A percentile compares a stretch with the other conserved stretches of the same genome.
Conservation (phyloP, 53 echinoderm and acorn worm species). For the Mesocentrotus franciscanus region DNA sequence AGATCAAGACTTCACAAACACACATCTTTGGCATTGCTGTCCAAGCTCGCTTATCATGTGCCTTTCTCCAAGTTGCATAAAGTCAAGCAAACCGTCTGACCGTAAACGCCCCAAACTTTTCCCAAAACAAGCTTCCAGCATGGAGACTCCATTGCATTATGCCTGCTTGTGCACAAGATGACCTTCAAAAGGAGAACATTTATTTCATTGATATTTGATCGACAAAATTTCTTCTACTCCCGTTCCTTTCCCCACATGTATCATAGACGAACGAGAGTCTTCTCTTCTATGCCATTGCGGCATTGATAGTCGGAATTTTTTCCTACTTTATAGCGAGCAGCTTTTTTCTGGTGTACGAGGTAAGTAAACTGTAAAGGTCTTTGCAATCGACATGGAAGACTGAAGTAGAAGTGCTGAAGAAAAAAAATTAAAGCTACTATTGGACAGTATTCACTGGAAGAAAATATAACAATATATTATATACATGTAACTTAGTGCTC, state of each 20-base stretch:
- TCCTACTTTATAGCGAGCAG: slow-evolving; percentile 86
- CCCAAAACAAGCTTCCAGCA: neutral
- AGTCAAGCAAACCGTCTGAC: neutral
- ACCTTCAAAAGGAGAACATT: neutral
- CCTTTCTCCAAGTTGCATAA: slow-evolving; percentile 9
- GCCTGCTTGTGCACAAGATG: neutral
- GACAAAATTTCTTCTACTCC: slow-evolving; percentile 21
- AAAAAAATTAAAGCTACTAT: neutral
- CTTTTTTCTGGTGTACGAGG: slow-evolving; percentile 96
- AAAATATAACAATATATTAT: neutral
- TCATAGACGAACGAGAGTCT: slow-evolving; percentile 83
- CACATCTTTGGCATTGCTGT: too few relatives aligned
- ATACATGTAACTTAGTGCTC: neutral
- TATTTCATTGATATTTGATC: slow-evolving; percentile 1
- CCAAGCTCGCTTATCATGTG: neutral
- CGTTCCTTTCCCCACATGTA: neutral
- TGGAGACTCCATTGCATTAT: neutral
- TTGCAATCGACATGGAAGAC: neutral
- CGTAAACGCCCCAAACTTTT: neutral
- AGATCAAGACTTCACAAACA: neutral
- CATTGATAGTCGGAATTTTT: slow-evolving; percentile 88
- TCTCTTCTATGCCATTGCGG: slow-evolving; percentile 88
- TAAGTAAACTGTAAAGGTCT: slow-evolving; percentile 62
- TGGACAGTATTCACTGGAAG: neutral
- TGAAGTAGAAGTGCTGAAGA: neutral